phyloP scores from a whole-genome alignment of 1,140 invertebrate species.

The Trichogramma pretiosum region DNA sequence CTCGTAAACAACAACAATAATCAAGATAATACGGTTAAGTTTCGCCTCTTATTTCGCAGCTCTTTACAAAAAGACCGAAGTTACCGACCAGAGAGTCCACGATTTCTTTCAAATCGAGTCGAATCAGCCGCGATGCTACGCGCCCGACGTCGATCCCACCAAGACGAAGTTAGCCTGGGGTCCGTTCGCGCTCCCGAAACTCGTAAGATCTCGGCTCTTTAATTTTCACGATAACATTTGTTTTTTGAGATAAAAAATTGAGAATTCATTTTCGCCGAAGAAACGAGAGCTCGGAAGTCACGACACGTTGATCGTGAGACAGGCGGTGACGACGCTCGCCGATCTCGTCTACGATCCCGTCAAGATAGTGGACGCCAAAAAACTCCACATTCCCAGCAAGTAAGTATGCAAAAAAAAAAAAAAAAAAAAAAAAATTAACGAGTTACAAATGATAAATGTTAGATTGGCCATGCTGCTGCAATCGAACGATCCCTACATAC shows the following conservation, averaged over 20 bases:
- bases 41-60: too few species aligned
- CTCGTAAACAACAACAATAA: too few species aligned
- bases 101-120: slow-evolving; percentile 11
- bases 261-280: too few species aligned
- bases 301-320: slow-evolving; percentile 13
- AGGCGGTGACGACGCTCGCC: slow-evolving; percentile 20
- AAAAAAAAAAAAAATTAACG: neutral
- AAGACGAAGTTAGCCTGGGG: slow-evolving; percentile 21
- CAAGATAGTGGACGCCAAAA: slow-evolving; percentile 19
- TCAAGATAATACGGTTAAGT: too few species aligned
- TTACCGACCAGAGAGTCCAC: too few species aligned
- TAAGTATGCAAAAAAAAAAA: too few species aligned
- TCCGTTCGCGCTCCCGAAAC: slow-evolving; percentile 21
- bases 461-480: slow-evolving; percentile 23
- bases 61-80: too few species aligned
- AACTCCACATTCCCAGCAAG: slow-evolving; percentile 21
- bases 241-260: too few species aligned
- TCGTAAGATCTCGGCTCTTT: slow-evolving; percentile 20
- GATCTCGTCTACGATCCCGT: slow-evolving; percentile 23
- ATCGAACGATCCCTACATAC: slow-evolving; percentile 24
- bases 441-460: neutral
- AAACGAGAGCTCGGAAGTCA: slow-evolving; percentile 18
- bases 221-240: too few species aligned
- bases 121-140: slow-evolving; percentile 21
- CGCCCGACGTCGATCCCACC: slow-evolving; percentile 21